Base-by-base conservation (phyloP, 2,888 invertebrate genomes). In the Papilio demoleus region DNA sequence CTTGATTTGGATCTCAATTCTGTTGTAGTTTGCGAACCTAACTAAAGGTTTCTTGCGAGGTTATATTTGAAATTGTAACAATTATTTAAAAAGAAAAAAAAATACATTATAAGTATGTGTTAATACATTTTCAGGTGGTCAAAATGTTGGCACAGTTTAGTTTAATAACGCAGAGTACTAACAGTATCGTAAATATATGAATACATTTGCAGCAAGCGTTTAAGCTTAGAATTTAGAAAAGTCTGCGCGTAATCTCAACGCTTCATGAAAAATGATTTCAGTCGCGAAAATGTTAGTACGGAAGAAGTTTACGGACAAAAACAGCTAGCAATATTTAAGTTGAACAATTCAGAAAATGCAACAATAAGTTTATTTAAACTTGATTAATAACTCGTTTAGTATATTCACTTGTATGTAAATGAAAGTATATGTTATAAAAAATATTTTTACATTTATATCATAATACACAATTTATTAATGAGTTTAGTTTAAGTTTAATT, bases 201-300 rank as follows among this genome's bases (percentile, higher is more conserved):
- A 59, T 59, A 38, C 22, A 38, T 24, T 59, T 38, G 6, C 38
- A 22, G n/a, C 11, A 14, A 38, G 59, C 6, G 14, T 36, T 8
- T 59, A 17, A 36, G 59, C 22, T 59, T 38, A 59, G 38, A 53
- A 53, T 53, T 27, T 53, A 53, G 53, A 53, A 53, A 53, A 27
- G n/a, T n/a, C 27, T n/a, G 27, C 38, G 38, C 59, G 38, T 12
- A 59, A 59, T 59, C 59, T 59, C 38, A 59, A 59, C 59, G 38
- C 36, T 59, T 59, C 59, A 53, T 59, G 59, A 59, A 38, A 59
- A 59, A 59, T 59, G 59, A 22, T 38, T 59, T 59, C 38, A 59
- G 59, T 38, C 19, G 59, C 22, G 14, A 38, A 36, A 59, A 59
- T 22, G 38, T 59, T 38, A 59, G 36, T 24, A 36, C 14, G 19